Evolutionary conservation across 2,888 invertebrate species (phyloP).

Genomic region (Nowickia ferox): DNA sequence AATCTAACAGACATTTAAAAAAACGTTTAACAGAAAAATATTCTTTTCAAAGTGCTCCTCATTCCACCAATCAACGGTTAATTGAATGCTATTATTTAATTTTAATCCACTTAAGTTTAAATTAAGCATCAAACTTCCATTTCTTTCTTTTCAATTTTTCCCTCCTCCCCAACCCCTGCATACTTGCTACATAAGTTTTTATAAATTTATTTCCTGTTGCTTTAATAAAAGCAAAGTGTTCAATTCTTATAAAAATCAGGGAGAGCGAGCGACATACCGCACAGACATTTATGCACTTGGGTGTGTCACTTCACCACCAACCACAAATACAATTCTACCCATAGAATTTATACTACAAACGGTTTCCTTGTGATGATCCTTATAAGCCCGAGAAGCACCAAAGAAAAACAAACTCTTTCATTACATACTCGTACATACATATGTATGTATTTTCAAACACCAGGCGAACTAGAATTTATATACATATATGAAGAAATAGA

Average conservation of each 20-base stretch:
- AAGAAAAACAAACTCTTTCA: constrained; percentile 15
- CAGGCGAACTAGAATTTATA: background rate
- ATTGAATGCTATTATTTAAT: constrained; percentile 32
- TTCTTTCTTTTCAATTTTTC: background rate
- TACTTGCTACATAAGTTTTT: background rate
- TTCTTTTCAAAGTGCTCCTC: background rate
- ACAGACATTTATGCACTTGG: constrained; percentile 18
- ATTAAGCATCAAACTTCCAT: background rate
- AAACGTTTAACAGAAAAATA: too few relatives aligned
- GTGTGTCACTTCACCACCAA: constrained; percentile 38
- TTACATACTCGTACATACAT: background rate
- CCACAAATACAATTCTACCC: constrained; percentile 4
- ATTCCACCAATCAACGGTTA: constrained; percentile 34
- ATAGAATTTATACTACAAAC: background rate
- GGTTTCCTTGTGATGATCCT: constrained; percentile 30
- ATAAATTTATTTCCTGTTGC: constrained; percentile 53
- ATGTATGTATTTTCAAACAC: background rate
- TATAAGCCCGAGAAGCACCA: background rate
- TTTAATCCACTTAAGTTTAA: constrained; percentile 53
- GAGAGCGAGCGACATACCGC: background rate
- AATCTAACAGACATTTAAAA: too few relatives aligned
- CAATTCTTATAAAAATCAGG: background rate
- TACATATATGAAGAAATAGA: background rate
- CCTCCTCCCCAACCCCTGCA: too few relatives aligned
- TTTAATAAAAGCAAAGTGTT: background rate